A percentile compares a stretch with the other conserved stretches of the same genome.
Evolutionary conservation across 2,113 vertebrate species (phyloP).

Genomic region (Electrona antarctica): DNA sequence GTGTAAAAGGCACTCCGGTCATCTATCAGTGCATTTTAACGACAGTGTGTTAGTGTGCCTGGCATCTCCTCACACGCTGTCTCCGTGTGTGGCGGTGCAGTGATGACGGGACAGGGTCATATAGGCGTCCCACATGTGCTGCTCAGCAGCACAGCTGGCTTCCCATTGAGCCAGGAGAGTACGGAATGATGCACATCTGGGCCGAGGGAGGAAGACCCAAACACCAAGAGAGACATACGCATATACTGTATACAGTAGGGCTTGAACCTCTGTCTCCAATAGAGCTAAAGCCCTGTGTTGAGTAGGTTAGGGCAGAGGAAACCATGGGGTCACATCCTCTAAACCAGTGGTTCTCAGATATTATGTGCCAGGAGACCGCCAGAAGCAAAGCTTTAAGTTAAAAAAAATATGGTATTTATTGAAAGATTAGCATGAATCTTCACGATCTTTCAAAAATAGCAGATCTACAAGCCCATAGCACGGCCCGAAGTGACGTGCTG

Average conservation of each 20-base stretch:
- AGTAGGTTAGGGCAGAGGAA: neutral
- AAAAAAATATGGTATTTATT: too few species aligned
- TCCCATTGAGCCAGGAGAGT: conserved; percentile 48
- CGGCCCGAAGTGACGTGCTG: too few species aligned
- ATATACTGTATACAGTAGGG: conserved; percentile 19
- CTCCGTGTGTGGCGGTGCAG: conserved; percentile 27
- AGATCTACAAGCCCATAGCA: too few species aligned
- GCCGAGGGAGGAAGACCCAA: conserved; percentile 40
- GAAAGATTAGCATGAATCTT: too few species aligned
- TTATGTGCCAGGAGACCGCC: too few species aligned
- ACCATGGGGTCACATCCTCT: conserved; percentile 8
- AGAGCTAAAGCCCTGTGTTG: conserved; percentile 5
- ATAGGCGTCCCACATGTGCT: conserved; percentile 43
- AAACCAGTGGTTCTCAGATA: neutral
- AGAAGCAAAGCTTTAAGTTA: too few species aligned
- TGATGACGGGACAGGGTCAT: conserved; percentile 33
- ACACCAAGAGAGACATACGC: conserved; percentile 21
- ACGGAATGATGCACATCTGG: conserved; percentile 53
- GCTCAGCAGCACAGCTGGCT: conserved; percentile 61
- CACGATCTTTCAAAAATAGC: too few species aligned
- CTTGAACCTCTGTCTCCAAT: conserved; percentile 34
- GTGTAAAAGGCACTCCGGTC: neutral
- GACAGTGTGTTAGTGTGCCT: conserved; percentile 1
- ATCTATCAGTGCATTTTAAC: neutral
- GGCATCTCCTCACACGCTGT: conserved; percentile 25